A percentile compares a stretch with the other conserved stretches of the same genome.
Conservation (phyloP, 1,140 invertebrate genomes). For the Tetranychus cinnabarinus region DNA sequence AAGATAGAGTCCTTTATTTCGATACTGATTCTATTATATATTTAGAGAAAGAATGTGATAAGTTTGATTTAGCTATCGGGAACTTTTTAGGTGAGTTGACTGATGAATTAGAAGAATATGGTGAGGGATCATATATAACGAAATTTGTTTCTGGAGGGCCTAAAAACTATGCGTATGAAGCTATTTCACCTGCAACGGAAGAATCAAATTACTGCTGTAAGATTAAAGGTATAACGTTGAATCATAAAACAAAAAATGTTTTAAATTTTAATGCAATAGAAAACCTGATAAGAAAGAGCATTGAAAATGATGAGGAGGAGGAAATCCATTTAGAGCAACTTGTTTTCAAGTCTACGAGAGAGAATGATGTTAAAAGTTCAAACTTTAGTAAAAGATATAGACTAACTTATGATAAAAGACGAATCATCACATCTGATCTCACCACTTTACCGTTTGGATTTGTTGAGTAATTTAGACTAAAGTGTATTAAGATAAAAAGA, state of each 20-base stretch:
- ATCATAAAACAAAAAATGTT: background rate
- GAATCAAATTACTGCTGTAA: background rate
- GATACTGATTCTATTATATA: constrained; percentile 1
- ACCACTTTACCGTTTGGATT: background rate
- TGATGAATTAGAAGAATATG: background rate
- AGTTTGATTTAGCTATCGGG: background rate
- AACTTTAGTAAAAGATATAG: background rate
- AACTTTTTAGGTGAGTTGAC: background rate
- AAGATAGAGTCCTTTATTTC: background rate
- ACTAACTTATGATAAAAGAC: background rate
- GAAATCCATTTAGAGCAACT: background rate
- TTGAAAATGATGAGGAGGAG: background rate
- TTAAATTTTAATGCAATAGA: background rate
- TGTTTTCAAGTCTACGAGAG: background rate
- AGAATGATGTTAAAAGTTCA: background rate
- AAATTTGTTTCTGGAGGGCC: background rate
- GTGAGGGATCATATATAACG: background rate
- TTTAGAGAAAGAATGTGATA: background rate
- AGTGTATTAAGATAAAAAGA: too few species aligned
- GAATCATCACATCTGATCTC: background rate
- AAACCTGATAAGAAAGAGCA: background rate
- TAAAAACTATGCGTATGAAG: background rate
- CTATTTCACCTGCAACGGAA: too few species aligned
- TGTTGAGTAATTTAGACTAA: background rate
- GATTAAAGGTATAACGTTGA: background rate